Evolutionary conservation across 2,888 invertebrate genomes (phyloP).

Genomic region (Cordilura impudica): DNA sequence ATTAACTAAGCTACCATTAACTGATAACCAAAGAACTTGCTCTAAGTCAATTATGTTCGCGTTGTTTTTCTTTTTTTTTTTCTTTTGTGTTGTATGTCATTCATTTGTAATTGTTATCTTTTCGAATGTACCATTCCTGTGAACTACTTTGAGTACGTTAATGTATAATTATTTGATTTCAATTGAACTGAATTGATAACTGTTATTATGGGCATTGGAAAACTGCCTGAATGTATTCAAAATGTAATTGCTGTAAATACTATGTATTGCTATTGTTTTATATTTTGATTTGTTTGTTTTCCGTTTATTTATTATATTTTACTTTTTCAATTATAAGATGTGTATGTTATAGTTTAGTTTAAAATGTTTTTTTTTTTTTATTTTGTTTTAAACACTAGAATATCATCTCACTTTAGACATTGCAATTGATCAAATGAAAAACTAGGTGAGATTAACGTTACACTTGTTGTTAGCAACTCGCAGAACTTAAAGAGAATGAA

Average conservation of each 20-base stretch:
- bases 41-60: too few species aligned
- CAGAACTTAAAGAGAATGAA: too few species aligned
- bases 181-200: background rate
- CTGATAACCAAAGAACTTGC: too few species aligned
- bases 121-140: background rate
- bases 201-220: background rate
- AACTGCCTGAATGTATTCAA: background rate
- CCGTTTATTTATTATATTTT: slow-evolving; percentile 23
- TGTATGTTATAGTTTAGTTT: background rate
- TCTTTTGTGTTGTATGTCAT: background rate
- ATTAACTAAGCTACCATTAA: too few species aligned
- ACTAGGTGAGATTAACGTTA: slow-evolving; percentile 57
- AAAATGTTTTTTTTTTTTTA: too few species aligned
- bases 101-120: background rate
- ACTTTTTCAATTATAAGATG: slow-evolving; percentile 29
- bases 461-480: slow-evolving; percentile 46
- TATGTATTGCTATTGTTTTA: background rate
- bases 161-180: too few species aligned
- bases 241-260: background rate
- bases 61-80: too few species aligned
- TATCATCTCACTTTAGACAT: slow-evolving; percentile 9
- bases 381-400: background rate
- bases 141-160: background rate
- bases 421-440: slow-evolving; percentile 50
- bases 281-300: slow-evolving; percentile 17